Evolutionary conservation across 1,140 invertebrate genomes (phyloP).

Genomic region (Manduca sexta): DNA sequence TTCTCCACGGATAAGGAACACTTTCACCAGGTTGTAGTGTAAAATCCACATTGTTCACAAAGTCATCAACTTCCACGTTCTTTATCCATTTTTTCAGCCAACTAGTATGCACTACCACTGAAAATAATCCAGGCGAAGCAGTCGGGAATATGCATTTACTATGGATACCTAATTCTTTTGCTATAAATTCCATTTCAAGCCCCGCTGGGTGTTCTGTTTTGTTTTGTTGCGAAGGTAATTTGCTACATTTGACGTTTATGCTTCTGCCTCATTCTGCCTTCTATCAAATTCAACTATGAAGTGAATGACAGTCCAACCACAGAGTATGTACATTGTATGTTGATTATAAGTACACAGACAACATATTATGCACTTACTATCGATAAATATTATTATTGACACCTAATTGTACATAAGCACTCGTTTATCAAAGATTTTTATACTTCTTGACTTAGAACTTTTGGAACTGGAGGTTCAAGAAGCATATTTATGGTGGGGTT

Average conservation of each 20-base stretch:
- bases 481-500: too few relatives aligned
- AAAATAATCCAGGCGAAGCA: constrained; percentile 70
- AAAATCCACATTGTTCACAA: constrained; percentile 68
- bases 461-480: too few relatives aligned
- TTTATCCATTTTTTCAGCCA: constrained; percentile 80
- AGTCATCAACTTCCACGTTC: constrained; percentile 73
- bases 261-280: constrained; percentile 12
- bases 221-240: constrained; percentile 40
- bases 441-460: too few relatives aligned
- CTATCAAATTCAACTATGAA: too few relatives aligned
- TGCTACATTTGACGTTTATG: constrained; percentile 15
- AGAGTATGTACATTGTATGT: too few relatives aligned
- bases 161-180: constrained; percentile 78
- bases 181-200: constrained; percentile 74
- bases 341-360: too few relatives aligned
- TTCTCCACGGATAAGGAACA: constrained; percentile 74
- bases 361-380: too few relatives aligned
- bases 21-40: constrained; percentile 72
- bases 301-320: too few relatives aligned
- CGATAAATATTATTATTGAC: too few relatives aligned
- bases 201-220: constrained; percentile 50
- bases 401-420: too few relatives aligned
- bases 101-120: constrained; percentile 77
- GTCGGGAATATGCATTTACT: constrained; percentile 77
- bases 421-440: too few relatives aligned